Percentiles rank a stretch among this genome's conserved stretches.
Conservation (phyloP, 2,888 invertebrate species). For the Euclidia mi region DNA sequence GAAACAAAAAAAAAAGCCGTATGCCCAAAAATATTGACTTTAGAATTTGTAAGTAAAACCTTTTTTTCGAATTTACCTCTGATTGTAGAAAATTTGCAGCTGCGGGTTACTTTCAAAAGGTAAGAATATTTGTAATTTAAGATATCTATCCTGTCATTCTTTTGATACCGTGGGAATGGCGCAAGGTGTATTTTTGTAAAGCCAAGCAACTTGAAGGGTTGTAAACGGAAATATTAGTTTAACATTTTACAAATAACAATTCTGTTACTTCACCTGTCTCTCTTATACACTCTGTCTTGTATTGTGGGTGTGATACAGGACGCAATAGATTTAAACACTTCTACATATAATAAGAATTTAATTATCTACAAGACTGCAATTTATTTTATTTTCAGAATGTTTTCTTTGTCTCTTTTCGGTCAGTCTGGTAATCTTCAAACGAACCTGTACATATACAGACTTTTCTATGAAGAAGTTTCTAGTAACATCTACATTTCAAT, state of each 20-base stretch:
- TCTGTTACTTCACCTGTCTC: slow-evolving; percentile 12
- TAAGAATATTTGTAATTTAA: slow-evolving; percentile 49
- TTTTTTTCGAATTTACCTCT: slow-evolving; percentile 31
- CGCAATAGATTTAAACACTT: too few species aligned
- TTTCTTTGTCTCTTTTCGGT: too few species aligned
- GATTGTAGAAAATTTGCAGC: slow-evolving; percentile 43
- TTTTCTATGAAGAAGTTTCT: too few species aligned
- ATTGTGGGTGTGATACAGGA: too few species aligned
- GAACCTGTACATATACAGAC: too few species aligned
- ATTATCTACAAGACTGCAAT: too few species aligned
- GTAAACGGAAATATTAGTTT: slow-evolving; percentile 51
- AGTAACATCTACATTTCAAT: too few species aligned
- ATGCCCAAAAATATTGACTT: not conserved
- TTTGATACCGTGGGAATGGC: slow-evolving; percentile 66
- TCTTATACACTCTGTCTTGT: too few species aligned
- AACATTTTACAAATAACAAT: slow-evolving; percentile 38
- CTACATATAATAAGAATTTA: too few species aligned
- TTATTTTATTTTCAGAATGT: too few species aligned
- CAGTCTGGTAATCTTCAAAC: too few species aligned
- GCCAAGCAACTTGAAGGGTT: slow-evolving; percentile 41
- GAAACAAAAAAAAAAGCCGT: not conserved
- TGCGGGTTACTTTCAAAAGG: slow-evolving; percentile 25
- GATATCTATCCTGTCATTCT: slow-evolving; percentile 38
- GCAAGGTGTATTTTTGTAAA: slow-evolving; percentile 67
- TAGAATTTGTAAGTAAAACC: not conserved